These are phyloP conservation scores for Characodon lateralis DNA, from an alignment of 2,797 vertebrate species.

Conservation along the genomic window DNA sequence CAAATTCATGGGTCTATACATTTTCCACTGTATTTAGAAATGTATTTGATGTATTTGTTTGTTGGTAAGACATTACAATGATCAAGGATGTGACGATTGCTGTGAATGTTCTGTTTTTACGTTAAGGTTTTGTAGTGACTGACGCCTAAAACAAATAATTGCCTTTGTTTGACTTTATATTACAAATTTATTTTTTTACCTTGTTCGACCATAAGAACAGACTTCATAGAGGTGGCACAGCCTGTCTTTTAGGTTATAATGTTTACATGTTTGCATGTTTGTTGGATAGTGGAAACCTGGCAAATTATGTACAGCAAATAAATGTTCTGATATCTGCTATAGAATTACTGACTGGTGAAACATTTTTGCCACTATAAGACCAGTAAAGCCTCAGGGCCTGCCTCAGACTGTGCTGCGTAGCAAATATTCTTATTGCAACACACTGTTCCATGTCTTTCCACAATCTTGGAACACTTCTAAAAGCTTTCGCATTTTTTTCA, in stretches of 20 bases:
- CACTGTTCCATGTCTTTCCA: conserved; percentile 59
- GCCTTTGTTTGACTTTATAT: background rate
- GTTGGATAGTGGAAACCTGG: background rate
- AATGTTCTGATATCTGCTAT: background rate
- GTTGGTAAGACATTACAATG: background rate
- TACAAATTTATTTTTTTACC: background rate
- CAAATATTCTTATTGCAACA: conserved; percentile 53
- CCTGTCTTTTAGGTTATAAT: background rate
- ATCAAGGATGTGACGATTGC: background rate
- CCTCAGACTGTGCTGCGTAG: conserved; percentile 46
- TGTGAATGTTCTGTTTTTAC: conserved; percentile 3
- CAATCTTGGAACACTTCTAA: conserved; percentile 69
- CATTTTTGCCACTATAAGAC: conserved; percentile 35
- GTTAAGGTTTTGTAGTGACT: background rate
- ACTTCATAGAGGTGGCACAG: background rate
- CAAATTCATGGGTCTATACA: background rate
- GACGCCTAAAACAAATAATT: background rate
- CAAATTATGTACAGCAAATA: background rate
- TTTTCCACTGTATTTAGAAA: background rate
- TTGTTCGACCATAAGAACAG: background rate
- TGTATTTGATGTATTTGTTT: background rate
- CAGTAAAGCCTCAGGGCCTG: conserved; percentile 33
- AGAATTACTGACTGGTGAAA: conserved; percentile 5
- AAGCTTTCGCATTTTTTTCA: conserved; percentile 52
- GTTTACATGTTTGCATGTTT: background rate